Conservation (phyloP, 2,113 vertebrate species). For the Stegostoma tigrinum region DNA sequence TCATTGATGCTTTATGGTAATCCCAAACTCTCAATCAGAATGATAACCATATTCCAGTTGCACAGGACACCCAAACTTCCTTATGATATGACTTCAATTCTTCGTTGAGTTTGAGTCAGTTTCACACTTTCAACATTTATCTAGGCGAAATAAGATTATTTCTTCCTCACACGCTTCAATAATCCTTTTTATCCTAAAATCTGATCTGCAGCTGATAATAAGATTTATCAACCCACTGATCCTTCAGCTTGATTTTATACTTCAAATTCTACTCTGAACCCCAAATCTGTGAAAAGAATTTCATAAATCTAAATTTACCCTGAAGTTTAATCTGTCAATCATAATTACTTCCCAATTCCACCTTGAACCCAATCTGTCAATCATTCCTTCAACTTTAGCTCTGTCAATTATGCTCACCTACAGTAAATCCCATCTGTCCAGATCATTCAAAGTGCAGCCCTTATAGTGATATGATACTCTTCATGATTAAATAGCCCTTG, state of each 20-base stretch:
- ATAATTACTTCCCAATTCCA: slow-evolving; percentile 33
- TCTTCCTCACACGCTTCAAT: not conserved
- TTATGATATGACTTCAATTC: not conserved
- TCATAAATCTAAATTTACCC: not conserved
- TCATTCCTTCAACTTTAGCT: slow-evolving; percentile 29
- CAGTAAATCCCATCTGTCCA: slow-evolving; percentile 28
- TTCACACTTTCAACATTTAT: not conserved
- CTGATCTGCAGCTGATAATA: not conserved
- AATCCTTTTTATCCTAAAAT: not conserved
- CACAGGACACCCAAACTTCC: not conserved
- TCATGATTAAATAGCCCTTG: slow-evolving; percentile 18
- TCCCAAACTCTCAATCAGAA: not conserved
- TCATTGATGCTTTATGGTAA: not conserved
- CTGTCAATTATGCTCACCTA: slow-evolving; percentile 33
- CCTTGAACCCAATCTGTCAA: slow-evolving; percentile 32
- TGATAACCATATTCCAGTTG: not conserved
- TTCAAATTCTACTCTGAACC: slow-evolving; percentile 18
- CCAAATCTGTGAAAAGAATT: not conserved
- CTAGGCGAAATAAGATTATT: not conserved
- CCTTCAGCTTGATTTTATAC: not conserved
- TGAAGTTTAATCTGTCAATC: slow-evolving; percentile 26
- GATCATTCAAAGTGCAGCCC: slow-evolving; percentile 28
- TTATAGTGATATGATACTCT: slow-evolving; percentile 2
- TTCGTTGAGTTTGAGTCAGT: not conserved
- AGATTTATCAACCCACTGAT: not conserved